These are phyloP conservation scores for Habrosyne pyritoides DNA, from an alignment of 2,888 invertebrate genomes.

Conservation along the genomic window DNA sequence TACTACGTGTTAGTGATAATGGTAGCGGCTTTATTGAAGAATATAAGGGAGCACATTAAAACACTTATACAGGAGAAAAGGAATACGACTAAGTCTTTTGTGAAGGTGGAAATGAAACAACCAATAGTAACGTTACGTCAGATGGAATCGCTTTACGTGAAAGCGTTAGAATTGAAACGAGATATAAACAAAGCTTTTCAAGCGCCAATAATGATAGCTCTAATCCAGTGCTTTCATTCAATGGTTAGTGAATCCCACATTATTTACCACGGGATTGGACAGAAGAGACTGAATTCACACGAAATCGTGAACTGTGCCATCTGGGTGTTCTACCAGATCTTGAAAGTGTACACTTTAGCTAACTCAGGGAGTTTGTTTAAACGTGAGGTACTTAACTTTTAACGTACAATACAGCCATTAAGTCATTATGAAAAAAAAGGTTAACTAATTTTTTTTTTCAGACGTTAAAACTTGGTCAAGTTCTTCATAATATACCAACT, in stretches of 20 bases:
- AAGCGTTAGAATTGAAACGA: conserved; percentile 51
- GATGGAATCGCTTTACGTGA: conserved; percentile 54
- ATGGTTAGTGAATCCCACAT: conserved; percentile 67
- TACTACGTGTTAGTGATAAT: conserved; percentile 56
- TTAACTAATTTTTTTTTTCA: conserved; percentile 33
- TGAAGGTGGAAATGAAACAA: conserved; percentile 35
- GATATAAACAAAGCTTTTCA: conserved; percentile 59
- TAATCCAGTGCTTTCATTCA: conserved; percentile 65
- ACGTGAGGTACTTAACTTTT: conserved; percentile 41
- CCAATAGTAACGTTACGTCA: conserved; percentile 43
- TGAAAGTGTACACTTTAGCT: conserved; percentile 60
- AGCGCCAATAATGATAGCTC: conserved; percentile 55
- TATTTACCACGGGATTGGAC: conserved; percentile 58
- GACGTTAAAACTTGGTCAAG: conserved; percentile 55
- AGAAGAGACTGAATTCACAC: conserved; percentile 43
- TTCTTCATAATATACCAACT: conserved; percentile 56
- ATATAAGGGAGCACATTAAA: conserved; percentile 44
- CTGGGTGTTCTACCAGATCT: conserved; percentile 66
- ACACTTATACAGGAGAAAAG: conserved; percentile 27
- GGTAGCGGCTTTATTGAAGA: conserved; percentile 47
- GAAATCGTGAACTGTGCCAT: conserved; percentile 58
- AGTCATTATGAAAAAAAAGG: too few relatives aligned
- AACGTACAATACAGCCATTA: background rate
- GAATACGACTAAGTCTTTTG: conserved; percentile 25
- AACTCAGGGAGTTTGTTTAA: conserved; percentile 57